Percentiles rank a stretch among this genome's conserved stretches.
Evolutionary conservation across 2,797 vertebrate species (phyloP).

Genomic region (Trematocara caparti): DNA sequence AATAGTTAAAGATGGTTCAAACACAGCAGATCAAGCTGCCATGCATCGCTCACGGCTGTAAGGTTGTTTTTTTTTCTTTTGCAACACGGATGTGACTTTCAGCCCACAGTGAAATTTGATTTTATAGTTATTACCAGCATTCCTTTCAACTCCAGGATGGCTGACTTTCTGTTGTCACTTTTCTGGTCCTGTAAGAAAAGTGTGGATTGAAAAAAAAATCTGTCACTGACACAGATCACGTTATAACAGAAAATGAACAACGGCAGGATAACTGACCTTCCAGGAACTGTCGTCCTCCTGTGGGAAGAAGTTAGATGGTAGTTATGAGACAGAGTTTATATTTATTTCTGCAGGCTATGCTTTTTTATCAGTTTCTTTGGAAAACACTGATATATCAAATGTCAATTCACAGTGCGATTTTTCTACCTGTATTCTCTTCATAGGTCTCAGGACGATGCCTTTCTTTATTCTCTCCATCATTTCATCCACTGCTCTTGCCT

Average conservation of each 20-base stretch:
- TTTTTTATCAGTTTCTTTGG: background rate
- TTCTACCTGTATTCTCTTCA: slow-evolving; percentile 53
- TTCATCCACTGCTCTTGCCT: slow-evolving; percentile 78
- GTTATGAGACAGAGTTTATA: background rate
- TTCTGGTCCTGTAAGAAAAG: slow-evolving; percentile 53
- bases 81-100: background rate
- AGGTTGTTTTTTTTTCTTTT: background rate
- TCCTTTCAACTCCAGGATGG: slow-evolving; percentile 75
- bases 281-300: slow-evolving; percentile 68
- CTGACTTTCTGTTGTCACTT: slow-evolving; percentile 74
- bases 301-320: background rate
- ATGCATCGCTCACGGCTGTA: background rate
- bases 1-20: background rate
- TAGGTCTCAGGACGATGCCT: slow-evolving; percentile 76
- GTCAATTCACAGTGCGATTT: background rate
- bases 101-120: background rate
- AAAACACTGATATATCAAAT: background rate
- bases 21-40: background rate
- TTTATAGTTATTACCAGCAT: slow-evolving; percentile 72
- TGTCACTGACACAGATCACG: background rate
- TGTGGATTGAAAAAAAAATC: background rate
- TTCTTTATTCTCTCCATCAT: slow-evolving; percentile 85
- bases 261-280: slow-evolving; percentile 52
- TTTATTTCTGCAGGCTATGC: background rate
- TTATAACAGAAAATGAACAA: background rate